Evolutionary conservation across 2,113 vertebrate genomes (phyloP).

Genomic region (Rhinolophus ferrumequinum): DNA sequence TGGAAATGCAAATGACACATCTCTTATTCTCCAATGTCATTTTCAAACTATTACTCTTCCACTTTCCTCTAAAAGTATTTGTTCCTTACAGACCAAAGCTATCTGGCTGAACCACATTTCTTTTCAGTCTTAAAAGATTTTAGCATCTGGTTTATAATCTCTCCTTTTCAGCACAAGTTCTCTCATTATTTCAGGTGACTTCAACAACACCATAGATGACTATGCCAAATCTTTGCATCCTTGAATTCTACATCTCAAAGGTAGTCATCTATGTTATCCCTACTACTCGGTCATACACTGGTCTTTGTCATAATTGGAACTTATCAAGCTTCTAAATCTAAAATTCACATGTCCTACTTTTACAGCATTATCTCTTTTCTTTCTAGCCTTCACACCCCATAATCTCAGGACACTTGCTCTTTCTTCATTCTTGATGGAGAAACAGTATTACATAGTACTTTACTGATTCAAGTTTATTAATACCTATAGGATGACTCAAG

Average conservation of each 20-base stretch:
- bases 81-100: not conserved
- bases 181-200: not conserved
- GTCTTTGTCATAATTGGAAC: not conserved
- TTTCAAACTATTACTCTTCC: not conserved
- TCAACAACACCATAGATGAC: not conserved
- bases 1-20: not conserved
- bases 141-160: not conserved
- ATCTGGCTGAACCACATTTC: not conserved
- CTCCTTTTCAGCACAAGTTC: not conserved
- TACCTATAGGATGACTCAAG: not conserved
- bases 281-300: not conserved
- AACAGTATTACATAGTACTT: not conserved
- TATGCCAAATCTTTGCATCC: not conserved
- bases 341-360: not conserved
- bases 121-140: not conserved
- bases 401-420: not conserved
- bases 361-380: not conserved
- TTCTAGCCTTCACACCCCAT: not conserved
- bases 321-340: not conserved
- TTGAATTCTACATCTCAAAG: not conserved
- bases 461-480: not conserved
- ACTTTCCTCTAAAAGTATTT: not conserved
- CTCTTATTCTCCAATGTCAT: not conserved
- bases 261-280: not conserved
- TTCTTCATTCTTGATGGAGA: not conserved